Conservation (phyloP, 1,140 invertebrate genomes). For the Nephila pilipes region DNA sequence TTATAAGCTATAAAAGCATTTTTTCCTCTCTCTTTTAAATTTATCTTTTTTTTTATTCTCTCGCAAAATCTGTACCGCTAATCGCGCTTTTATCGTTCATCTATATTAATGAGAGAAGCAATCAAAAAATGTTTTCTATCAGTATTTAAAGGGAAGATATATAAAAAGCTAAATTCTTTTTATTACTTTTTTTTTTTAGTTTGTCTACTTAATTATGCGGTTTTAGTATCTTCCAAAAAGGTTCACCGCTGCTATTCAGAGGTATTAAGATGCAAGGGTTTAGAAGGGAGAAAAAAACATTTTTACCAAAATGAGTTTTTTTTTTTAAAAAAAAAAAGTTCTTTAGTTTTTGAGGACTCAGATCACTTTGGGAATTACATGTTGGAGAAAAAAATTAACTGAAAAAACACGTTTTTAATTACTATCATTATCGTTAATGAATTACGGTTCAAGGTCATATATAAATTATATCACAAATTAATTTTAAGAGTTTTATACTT, state of each 20-base stretch:
- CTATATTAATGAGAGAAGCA: conserved; percentile 55
- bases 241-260: not conserved
- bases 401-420: not conserved
- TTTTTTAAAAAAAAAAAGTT: not conserved
- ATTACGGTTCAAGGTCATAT: not conserved
- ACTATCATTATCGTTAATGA: not conserved
- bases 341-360: not conserved
- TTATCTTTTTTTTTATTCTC: not conserved
- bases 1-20: conserved; percentile 48
- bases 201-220: conserved; percentile 28
- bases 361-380: not conserved
- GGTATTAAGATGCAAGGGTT: not conserved
- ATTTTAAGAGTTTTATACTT: too few species aligned
- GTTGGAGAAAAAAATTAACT: not conserved
- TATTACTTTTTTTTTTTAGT: not conserved
- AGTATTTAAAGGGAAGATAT: not conserved
- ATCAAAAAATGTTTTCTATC: conserved; percentile 49
- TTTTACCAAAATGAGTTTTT: conserved; percentile 6
- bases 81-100: conserved; percentile 65
- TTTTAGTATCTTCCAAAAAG: conserved; percentile 2
- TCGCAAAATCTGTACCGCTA: conserved; percentile 58
- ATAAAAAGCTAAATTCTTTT: not conserved
- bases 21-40: conserved; percentile 22
- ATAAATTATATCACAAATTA: too few species aligned
- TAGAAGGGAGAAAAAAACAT: not conserved